Base-by-base conservation (phyloP, 2,888 invertebrate species). In the Tanypteryx hageni region DNA sequence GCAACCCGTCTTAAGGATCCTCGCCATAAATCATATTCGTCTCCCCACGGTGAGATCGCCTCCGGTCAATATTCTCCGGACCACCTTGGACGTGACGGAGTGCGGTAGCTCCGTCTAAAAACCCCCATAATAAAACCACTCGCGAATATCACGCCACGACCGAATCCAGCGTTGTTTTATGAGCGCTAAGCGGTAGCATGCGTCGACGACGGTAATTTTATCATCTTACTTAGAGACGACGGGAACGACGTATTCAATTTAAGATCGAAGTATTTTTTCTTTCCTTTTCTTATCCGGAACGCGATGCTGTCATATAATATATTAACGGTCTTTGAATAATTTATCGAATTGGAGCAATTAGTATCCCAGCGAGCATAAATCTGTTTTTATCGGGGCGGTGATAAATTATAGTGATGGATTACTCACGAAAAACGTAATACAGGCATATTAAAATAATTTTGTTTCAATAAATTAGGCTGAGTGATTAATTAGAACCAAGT, bases 321-420 rank as follows among this genome's bases (percentile, higher is more conserved):
- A 76, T 76, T 76, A 76, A 76, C 76, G 76, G 22, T 27, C 76
- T 27, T 76, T 27, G 76, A 76, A 76, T 76, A 76, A 76, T 76
- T 76, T 76, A 76, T 76, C 76, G 76, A 76, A 76, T 11, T 10
- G 76, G 76, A 76, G 22, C 22, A 76, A 76, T 76, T 76, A 76
- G 76, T 76, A 27, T 27, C 76, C 27, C 76, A 27, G 27, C 11
- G 76, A 13, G 76, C 76, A 76, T 13, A 10, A 76, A 76, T 76
- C 76, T 76, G 76, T 76, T 76, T 76, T 76, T 27, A 76, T 27
- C 16, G 22, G 13, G 76, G 76, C 13, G 76, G 76, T 27, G 22
- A 22, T 76, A 76, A 27, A 27, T 76, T 76, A 44, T 44, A 5
- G 5, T 44, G 44, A 44, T 44, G 44, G 44, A 44, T 44, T 44